Percentiles rank a stretch among this genome's conserved stretches.
These are phyloP conservation scores for Cyclura pinguis DNA, from an alignment of 2,797 vertebrate genomes.

Conservation along the genomic window DNA sequence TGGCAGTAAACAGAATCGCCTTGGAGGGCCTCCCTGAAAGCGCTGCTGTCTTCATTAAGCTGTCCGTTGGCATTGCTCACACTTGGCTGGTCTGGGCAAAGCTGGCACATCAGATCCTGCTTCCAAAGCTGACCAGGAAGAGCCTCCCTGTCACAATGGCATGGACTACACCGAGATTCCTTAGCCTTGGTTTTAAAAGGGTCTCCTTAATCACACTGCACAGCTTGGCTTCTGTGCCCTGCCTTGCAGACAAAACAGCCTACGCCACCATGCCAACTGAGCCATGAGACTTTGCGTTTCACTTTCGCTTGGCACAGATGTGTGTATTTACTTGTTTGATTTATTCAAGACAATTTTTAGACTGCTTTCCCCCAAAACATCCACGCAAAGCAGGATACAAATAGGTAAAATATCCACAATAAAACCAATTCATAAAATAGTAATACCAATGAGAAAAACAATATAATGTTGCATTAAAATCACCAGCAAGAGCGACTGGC, in stretches of 20 bases:
- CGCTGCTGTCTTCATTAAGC: constrained; percentile 43
- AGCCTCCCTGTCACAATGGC: background rate
- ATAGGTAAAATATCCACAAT: background rate
- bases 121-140: background rate
- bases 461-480: background rate
- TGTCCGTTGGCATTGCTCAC: constrained; percentile 45
- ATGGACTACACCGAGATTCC: background rate
- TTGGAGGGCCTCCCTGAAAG: constrained; percentile 6
- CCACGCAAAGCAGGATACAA: background rate
- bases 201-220: background rate
- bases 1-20: constrained; percentile 16
- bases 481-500: background rate
- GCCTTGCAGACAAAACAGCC: background rate
- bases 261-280: background rate
- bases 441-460: background rate
- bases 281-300: background rate
- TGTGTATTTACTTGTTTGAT: background rate
- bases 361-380: background rate
- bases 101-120: constrained; percentile 14
- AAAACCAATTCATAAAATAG: background rate
- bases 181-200: background rate
- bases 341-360: background rate
- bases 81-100: constrained; percentile 20
- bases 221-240: background rate
- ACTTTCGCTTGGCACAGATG: background rate